Percentiles rank a stretch among this genome's conserved stretches.
Evolutionary conservation across 2,797 vertebrate species (phyloP).

Genomic region (Denticeps clupeoides): DNA sequence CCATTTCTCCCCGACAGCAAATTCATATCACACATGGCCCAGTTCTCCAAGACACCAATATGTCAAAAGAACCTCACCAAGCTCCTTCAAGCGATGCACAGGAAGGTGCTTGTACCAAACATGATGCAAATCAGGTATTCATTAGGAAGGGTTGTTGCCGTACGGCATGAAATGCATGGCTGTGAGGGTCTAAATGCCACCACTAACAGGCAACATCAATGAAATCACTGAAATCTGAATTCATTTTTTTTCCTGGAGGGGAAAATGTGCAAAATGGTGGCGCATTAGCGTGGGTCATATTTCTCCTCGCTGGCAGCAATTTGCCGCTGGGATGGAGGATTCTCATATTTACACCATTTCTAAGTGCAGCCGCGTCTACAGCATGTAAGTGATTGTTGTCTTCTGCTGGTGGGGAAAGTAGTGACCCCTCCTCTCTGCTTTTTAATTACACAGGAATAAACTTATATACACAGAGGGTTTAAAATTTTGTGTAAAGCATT

Average conservation of each 20-base stretch:
- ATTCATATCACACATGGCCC: not conserved
- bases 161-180: not conserved
- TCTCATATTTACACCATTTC: not conserved
- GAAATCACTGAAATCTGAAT: not conserved
- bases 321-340: slow-evolving; percentile 4
- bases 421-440: too few species aligned
- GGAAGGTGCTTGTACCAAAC: slow-evolving; percentile 17
- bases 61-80: not conserved
- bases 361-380: not conserved
- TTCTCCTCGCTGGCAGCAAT: not conserved
- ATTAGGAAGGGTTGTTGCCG: slow-evolving; percentile 28
- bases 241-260: not conserved
- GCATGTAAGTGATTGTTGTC: slow-evolving; percentile 7
- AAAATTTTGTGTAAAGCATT: too few species aligned
- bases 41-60: slow-evolving; percentile 1
- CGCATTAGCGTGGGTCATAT: not conserved
- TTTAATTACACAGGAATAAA: too few species aligned
- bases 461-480: too few species aligned
- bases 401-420: not conserved
- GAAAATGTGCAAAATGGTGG: not conserved
- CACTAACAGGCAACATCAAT: slow-evolving; percentile 27
- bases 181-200: slow-evolving; percentile 25
- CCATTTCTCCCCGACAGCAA: not conserved
- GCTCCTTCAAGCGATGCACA: not conserved
- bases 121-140: slow-evolving; percentile 27